phyloP scores from a whole-genome alignment of 2,797 vertebrate species.

The Scarus forsteni region DNA sequence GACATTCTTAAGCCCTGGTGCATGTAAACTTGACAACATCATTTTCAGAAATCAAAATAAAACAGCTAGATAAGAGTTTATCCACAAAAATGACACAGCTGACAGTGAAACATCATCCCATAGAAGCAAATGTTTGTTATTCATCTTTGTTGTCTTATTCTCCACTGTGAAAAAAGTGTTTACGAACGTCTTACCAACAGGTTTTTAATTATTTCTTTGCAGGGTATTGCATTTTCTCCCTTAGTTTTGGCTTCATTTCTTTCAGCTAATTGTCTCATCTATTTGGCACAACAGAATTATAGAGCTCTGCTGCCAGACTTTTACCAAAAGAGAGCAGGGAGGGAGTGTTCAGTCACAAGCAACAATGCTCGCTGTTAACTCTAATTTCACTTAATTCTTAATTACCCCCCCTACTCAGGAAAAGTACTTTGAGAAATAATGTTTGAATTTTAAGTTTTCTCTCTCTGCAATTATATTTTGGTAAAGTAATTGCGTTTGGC shows the following conservation, averaged over 20 bases:
- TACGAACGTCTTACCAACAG: conserved; percentile 48
- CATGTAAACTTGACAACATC: neutral
- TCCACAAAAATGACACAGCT: conserved; percentile 26
- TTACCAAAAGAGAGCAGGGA: conserved; percentile 4
- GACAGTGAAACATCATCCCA: conserved; percentile 20
- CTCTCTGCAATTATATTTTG: conserved; percentile 48
- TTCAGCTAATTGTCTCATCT: conserved; percentile 43
- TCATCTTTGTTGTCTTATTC: conserved; percentile 13
- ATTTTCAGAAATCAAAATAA: conserved; percentile 11
- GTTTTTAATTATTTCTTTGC: conserved; percentile 49
- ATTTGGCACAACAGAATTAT: conserved; percentile 33
- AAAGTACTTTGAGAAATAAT: conserved; percentile 12
- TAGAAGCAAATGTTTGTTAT: conserved; percentile 21
- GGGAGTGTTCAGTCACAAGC: conserved; percentile 12
- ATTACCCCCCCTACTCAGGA: conserved; percentile 37
- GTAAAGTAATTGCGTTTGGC: conserved; percentile 13
- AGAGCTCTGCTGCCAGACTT: conserved; percentile 20
- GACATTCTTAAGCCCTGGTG: neutral
- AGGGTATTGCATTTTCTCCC: conserved; percentile 20
- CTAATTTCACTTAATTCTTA: conserved; percentile 16
- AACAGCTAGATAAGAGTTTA: conserved; percentile 14
- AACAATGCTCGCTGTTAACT: neutral
- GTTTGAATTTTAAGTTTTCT: conserved; percentile 45
- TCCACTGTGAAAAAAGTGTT: conserved; percentile 21
- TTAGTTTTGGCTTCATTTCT: conserved; percentile 36